Conservation (phyloP, 2,888 invertebrate species). For the Sarcophaga variegata region DNA sequence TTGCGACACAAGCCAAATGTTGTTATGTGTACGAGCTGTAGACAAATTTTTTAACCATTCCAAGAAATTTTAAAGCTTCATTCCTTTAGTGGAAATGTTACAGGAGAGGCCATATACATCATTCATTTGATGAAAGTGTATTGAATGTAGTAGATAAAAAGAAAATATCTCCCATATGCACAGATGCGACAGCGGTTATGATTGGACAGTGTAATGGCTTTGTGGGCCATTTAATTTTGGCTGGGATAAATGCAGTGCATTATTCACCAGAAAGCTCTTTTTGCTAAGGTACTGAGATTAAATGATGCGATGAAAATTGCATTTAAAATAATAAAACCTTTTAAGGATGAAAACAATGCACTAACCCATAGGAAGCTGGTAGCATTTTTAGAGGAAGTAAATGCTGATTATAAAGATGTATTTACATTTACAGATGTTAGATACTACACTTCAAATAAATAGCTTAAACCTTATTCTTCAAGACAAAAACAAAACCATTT, state of each 20-base stretch:
- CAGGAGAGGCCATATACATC: constrained; percentile 2
- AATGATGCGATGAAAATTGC: constrained; percentile 27
- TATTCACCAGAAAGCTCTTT: constrained; percentile 21
- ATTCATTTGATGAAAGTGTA: constrained; percentile 23
- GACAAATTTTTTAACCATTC: constrained; percentile 25
- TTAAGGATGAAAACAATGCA: constrained; percentile 23
- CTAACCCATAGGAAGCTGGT: constrained; percentile 9
- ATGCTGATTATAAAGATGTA: constrained; percentile 16
- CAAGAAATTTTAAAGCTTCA: background rate
- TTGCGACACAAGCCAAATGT: constrained; percentile 30
- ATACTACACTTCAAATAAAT: no score
- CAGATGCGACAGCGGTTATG: constrained; percentile 27
- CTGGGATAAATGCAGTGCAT: constrained; percentile 29
- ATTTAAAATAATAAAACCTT: constrained; percentile 28
- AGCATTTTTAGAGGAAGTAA: background rate
- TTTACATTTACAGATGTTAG: background rate
- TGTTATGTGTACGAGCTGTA: constrained; percentile 20
- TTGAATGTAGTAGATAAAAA: constrained; percentile 17
- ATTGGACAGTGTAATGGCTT: constrained; percentile 22
- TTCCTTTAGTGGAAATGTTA: no score
- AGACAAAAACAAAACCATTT: no score
- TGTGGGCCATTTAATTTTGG: constrained; percentile 21
- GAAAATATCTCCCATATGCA: constrained; percentile 35
- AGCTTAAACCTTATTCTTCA: no score
- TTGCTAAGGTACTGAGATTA: constrained; percentile 3